Percentiles rank a stretch among this genome's conserved stretches.
Conservation (phyloP, 2,113 vertebrate genomes). For the Zosterops pallidus region DNA sequence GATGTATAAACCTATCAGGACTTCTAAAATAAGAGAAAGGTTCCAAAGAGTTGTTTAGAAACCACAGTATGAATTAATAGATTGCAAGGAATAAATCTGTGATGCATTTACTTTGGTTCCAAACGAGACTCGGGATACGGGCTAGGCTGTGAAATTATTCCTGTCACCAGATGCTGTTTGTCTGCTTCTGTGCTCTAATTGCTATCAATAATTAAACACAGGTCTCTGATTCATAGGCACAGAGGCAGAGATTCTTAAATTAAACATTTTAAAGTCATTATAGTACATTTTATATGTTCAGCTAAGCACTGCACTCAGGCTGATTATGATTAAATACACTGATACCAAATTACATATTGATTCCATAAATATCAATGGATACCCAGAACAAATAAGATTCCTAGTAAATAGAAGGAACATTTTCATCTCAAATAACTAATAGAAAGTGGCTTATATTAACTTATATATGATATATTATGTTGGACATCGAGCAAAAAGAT, state of each 20-base stretch:
- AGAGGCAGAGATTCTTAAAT: slow-evolving; percentile 74
- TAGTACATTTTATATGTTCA: slow-evolving; percentile 71
- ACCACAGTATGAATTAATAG: neutral
- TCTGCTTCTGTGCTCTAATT: slow-evolving; percentile 79
- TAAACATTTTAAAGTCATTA: slow-evolving; percentile 80
- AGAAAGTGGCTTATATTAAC: neutral
- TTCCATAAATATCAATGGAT: slow-evolving; percentile 71
- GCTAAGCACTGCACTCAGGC: slow-evolving; percentile 59
- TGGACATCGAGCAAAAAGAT: neutral
- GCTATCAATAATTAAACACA: slow-evolving; percentile 80
- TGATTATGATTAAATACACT: slow-evolving; percentile 76
- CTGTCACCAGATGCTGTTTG: slow-evolving; percentile 78
- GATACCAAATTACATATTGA: slow-evolving; percentile 74
- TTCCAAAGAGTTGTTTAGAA: neutral
- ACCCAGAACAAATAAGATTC: slow-evolving; percentile 59
- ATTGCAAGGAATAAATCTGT: slow-evolving; percentile 13
- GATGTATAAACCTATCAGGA: neutral
- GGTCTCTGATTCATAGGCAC: slow-evolving; percentile 77
- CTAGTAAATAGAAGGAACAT: slow-evolving; percentile 35
- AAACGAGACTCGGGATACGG: neutral
- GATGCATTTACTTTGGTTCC: slow-evolving; percentile 21
- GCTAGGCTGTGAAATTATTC: slow-evolving; percentile 39
- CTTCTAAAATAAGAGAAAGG: neutral
- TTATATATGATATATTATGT: neutral
- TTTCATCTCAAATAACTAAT: slow-evolving; percentile 63